Evolutionary conservation across 1,140 invertebrate species (phyloP).

Genomic region (Holcopasites calliopsidis): DNA sequence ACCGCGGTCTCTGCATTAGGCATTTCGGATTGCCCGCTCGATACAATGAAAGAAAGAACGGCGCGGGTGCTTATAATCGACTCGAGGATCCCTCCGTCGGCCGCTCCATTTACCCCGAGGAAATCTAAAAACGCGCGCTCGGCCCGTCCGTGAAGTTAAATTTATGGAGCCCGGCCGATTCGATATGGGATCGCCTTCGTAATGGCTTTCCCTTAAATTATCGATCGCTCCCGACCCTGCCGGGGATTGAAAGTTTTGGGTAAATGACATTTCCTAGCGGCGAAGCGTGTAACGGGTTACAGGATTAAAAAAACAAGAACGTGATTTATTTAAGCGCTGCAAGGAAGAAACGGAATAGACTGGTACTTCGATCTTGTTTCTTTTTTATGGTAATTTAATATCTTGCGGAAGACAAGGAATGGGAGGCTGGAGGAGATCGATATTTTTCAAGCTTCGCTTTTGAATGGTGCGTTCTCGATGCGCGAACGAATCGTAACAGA

Average conservation of each 20-base stretch:
- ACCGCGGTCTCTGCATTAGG: neutral
- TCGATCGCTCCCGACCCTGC: too few relatives aligned
- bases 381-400: too few relatives aligned
- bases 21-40: conserved; percentile 21
- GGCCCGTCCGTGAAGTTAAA: neutral
- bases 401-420: too few relatives aligned
- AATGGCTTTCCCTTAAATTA: neutral
- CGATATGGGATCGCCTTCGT: neutral
- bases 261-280: too few relatives aligned
- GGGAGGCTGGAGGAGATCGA: too few relatives aligned
- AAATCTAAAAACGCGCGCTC: conserved; percentile 17
- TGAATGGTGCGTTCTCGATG: neutral
- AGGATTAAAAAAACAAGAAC: too few relatives aligned
- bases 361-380: too few relatives aligned
- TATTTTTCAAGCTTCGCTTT: neutral
- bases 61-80: conserved; percentile 18
- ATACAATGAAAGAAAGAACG: conserved; percentile 12
- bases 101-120: neutral
- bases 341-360: too few relatives aligned
- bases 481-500: neutral
- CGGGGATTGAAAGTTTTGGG: too few relatives aligned
- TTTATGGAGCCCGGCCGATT: neutral
- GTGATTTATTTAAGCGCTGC: too few relatives aligned
- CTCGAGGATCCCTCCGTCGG: conserved; percentile 10
- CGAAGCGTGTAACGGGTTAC: too few relatives aligned